Conservation (phyloP, 2,113 vertebrate species). For the Solea solea region DNA sequence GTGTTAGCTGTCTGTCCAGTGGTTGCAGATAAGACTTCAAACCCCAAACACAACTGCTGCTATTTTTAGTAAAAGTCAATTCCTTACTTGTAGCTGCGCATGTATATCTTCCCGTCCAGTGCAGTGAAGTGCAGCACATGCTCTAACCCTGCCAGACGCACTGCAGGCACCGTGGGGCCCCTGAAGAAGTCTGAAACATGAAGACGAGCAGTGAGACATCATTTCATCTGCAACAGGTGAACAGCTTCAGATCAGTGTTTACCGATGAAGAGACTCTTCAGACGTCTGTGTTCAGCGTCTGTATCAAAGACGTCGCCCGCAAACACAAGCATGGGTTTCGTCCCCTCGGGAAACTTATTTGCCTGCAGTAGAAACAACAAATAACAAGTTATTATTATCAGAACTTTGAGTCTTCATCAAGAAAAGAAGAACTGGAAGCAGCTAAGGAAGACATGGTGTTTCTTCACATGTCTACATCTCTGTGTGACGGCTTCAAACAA, state of each 20-base stretch:
- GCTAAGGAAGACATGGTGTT: too few species aligned
- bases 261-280: slow-evolving; percentile 93
- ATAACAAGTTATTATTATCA: not conserved
- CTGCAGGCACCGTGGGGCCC: slow-evolving; percentile 86
- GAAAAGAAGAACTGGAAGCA: too few species aligned
- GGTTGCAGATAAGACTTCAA: too few species aligned
- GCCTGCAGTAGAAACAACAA: slow-evolving; percentile 73
- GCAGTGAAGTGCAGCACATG: slow-evolving; percentile 93
- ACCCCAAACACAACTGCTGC: too few species aligned
- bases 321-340: slow-evolving; percentile 96
- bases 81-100: slow-evolving; percentile 94
- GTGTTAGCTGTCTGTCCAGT: too few species aligned
- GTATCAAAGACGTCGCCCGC: slow-evolving; percentile 90
- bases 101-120: slow-evolving; percentile 89
- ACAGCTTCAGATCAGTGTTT: not conserved
- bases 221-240: not conserved
- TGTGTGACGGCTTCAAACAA: not conserved
- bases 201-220: not conserved
- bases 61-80: not conserved
- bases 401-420: too few species aligned
- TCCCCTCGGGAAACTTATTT: slow-evolving; percentile 91
- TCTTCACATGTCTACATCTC: not conserved
- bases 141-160: slow-evolving; percentile 95
- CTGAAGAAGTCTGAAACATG: slow-evolving; percentile 91
- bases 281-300: slow-evolving; percentile 86